Evolutionary conservation across 2,888 invertebrate species (phyloP).

Genomic region (Thumatha senex): DNA sequence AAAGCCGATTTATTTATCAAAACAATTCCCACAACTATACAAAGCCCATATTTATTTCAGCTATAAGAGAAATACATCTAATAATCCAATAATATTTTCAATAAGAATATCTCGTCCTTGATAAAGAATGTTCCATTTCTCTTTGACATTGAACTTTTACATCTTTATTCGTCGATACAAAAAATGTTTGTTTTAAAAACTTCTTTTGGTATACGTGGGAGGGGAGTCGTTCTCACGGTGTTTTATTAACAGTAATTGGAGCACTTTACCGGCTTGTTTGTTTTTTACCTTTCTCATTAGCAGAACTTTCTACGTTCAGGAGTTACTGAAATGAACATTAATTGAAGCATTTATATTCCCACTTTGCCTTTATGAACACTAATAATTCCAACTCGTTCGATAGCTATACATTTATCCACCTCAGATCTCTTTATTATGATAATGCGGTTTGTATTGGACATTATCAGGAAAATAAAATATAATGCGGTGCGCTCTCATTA

Average conservation of each 20-base stretch:
- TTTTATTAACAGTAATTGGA: conserved; percentile 35
- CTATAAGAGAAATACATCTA: conserved; percentile 6
- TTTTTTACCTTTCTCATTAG: conserved; percentile 47
- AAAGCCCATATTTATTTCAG: background rate
- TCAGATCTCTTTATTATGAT: conserved; percentile 40
- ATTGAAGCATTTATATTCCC: conserved; percentile 41
- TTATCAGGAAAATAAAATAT: conserved; percentile 56
- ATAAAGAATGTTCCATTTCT: conserved; percentile 16
- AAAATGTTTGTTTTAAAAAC: conserved; percentile 19
- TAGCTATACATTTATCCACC: conserved; percentile 27
- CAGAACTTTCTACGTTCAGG: conserved; percentile 24
- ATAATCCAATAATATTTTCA: conserved; percentile 5
- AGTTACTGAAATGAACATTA: conserved; percentile 28
- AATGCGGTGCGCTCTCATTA: conserved; percentile 46
- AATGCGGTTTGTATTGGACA: conserved; percentile 43
- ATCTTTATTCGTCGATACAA: conserved; percentile 7
- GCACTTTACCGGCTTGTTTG: conserved; percentile 40
- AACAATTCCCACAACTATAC: no score
- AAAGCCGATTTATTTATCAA: no score
- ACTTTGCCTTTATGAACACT: conserved; percentile 35
- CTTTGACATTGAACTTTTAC: conserved; percentile 11
- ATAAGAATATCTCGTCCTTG: background rate
- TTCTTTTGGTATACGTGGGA: conserved; percentile 10
- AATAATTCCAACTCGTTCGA: conserved; percentile 22
- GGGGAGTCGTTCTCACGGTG: conserved; percentile 25